Conservation (phyloP, 1,140 invertebrate species). For the Drosophila novamexicana region DNA sequence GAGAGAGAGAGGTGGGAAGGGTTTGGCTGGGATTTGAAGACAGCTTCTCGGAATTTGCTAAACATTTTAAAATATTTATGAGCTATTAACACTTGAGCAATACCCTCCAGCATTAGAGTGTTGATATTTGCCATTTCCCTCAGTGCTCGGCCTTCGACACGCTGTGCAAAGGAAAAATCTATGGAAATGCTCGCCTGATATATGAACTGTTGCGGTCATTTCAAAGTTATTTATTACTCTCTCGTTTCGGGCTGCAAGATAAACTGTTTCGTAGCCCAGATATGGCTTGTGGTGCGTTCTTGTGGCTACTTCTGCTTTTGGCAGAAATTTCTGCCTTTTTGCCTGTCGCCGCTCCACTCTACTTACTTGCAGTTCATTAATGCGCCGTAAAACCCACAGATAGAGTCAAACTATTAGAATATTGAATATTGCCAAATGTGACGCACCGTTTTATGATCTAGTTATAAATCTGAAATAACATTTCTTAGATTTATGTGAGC, state of each 20-base stretch:
- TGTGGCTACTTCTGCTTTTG: constrained; percentile 25
- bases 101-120: constrained; percentile 45
- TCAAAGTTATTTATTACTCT: constrained; percentile 61
- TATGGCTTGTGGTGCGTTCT: constrained; percentile 32
- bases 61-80: constrained; percentile 83
- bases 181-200: constrained; percentile 48
- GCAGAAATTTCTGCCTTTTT: background rate
- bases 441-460: constrained; percentile 22
- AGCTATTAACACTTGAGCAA: constrained; percentile 80
- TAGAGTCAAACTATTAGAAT: constrained; percentile 26
- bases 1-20: background rate
- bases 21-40: constrained; percentile 45
- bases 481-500: background rate
- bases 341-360: background rate
- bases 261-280: constrained; percentile 27
- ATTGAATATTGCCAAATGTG: constrained; percentile 15
- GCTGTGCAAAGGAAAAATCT: constrained; percentile 31
- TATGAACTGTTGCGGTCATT: constrained; percentile 65
- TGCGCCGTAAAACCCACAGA: constrained; percentile 26
- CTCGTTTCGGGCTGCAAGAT: constrained; percentile 40
- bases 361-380: constrained; percentile 36
- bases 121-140: constrained; percentile 16
- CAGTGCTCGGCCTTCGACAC: background rate
- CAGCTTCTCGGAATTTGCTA: constrained; percentile 67
- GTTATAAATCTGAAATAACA: constrained; percentile 12